Evolutionary conservation across 2,888 invertebrate genomes (phyloP).

Genomic region (Hemithea aestivaria): DNA sequence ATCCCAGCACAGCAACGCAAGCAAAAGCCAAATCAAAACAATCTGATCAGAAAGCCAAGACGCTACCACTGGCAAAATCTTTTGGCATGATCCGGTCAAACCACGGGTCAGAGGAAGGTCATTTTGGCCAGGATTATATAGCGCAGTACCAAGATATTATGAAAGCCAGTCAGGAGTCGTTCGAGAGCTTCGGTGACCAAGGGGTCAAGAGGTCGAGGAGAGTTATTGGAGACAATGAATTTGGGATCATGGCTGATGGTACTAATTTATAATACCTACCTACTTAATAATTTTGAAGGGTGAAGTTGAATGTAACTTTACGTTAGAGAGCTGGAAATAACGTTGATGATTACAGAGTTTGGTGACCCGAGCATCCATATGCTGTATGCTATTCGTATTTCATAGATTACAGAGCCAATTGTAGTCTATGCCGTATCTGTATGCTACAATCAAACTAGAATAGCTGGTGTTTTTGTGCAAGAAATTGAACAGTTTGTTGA

Average conservation of each 20-base stretch:
- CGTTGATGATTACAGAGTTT: too few relatives aligned
- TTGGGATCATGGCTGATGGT: slow-evolving; percentile 40
- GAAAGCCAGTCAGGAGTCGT: slow-evolving; percentile 43
- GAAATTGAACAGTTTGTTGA: too few relatives aligned
- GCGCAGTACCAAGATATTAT: slow-evolving; percentile 51
- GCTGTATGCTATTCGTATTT: too few relatives aligned
- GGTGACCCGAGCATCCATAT: too few relatives aligned
- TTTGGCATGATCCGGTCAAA: slow-evolving; percentile 39
- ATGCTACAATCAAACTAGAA: too few relatives aligned
- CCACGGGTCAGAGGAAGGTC: slow-evolving; percentile 30
- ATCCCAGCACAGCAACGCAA: slow-evolving; percentile 2
- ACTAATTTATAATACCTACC: too few relatives aligned
- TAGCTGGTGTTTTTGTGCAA: too few relatives aligned
- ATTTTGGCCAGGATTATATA: slow-evolving; percentile 39
- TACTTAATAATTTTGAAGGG: too few relatives aligned
- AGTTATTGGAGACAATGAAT: slow-evolving; percentile 35
- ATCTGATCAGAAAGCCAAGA: background rate
- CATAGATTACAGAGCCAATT: too few relatives aligned
- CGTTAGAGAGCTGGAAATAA: too few relatives aligned
- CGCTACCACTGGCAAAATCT: slow-evolving; percentile 39
- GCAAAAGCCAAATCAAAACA: background rate
- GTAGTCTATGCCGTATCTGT: too few relatives aligned
- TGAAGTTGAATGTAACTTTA: too few relatives aligned
- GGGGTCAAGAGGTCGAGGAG: slow-evolving; percentile 36
- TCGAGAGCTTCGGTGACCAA: slow-evolving; percentile 33